These are phyloP conservation scores for Sebastes schlegelii DNA, from an alignment of 2,113 vertebrate genomes.

Conservation along the genomic window DNA sequence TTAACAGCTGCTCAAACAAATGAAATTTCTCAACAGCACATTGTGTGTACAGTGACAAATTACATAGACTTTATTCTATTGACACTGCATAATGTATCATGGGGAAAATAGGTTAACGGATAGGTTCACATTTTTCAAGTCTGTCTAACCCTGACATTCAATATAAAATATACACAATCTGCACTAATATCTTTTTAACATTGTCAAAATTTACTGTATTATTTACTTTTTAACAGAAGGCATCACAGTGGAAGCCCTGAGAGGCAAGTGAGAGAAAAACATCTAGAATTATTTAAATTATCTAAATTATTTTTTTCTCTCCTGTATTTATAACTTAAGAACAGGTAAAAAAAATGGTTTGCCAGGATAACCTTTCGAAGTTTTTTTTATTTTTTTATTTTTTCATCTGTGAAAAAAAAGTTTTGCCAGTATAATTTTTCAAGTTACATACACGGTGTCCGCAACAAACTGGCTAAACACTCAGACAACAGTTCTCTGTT, in stretches of 20 bases:
- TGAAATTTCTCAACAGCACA: not conserved
- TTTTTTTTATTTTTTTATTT: too few species aligned
- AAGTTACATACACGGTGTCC: constrained; percentile 81
- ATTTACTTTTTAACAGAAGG: not conserved
- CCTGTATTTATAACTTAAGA: too few species aligned
- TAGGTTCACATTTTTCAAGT: not conserved
- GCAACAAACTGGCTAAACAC: constrained; percentile 78
- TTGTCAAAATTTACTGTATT: not conserved
- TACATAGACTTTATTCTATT: not conserved
- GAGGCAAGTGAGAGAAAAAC: too few species aligned
- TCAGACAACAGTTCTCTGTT: constrained; percentile 88
- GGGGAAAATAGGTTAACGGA: too few species aligned
- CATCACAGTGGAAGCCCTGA: not conserved
- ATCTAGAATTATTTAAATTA: too few species aligned
- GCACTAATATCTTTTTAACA: too few species aligned
- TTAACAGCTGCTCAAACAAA: constrained; percentile 1
- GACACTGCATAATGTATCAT: not conserved
- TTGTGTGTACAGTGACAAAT: not conserved
- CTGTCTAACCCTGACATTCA: not conserved
- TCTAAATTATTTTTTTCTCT: too few species aligned
- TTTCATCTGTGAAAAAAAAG: too few species aligned
- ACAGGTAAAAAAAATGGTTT: too few species aligned
- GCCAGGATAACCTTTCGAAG: too few species aligned
- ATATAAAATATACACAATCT: not conserved
- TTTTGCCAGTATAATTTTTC: too few species aligned